These are phyloP conservation scores for Stenoptilia bipunctidactyla DNA, from an alignment of 2,888 invertebrate species.

Conservation along the genomic window DNA sequence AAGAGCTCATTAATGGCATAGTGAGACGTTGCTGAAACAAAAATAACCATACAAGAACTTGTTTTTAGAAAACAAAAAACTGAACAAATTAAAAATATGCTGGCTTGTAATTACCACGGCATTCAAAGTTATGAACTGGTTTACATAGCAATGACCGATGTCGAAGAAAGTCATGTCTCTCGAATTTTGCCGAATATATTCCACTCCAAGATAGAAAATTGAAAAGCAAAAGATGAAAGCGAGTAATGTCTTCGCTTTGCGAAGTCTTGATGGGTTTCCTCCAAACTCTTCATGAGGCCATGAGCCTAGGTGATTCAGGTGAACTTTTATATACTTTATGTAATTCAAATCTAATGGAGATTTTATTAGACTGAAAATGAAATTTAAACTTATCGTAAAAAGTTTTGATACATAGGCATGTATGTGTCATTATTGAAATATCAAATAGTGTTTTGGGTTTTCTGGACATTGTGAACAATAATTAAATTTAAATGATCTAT, in stretches of 20 bases:
- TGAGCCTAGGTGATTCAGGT: not conserved
- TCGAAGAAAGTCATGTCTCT: not conserved
- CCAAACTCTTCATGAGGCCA: not conserved
- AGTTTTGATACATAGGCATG: too few relatives aligned
- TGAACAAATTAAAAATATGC: not conserved
- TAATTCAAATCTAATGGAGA: constrained; percentile 1
- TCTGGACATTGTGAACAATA: too few relatives aligned
- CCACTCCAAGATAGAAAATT: not conserved
- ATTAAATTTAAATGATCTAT: too few relatives aligned
- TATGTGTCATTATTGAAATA: too few relatives aligned
- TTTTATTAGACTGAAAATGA: too few relatives aligned
- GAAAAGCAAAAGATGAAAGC: not conserved
- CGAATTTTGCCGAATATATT: not conserved
- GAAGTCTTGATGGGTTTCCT: not conserved
- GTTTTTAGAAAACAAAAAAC: not conserved
- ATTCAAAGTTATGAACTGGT: not conserved
- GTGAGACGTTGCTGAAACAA: not conserved
- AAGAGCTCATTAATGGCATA: not conserved
- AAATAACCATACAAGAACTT: not conserved
- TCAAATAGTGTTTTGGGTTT: too few relatives aligned
- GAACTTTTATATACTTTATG: not conserved
- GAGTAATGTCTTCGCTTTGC: not conserved
- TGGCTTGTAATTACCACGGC: not conserved
- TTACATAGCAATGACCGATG: not conserved
- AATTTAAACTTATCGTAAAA: too few relatives aligned